Evolutionary conservation across 2,888 invertebrate genomes (phyloP).

Genomic region (Cantharis flavilabris): DNA sequence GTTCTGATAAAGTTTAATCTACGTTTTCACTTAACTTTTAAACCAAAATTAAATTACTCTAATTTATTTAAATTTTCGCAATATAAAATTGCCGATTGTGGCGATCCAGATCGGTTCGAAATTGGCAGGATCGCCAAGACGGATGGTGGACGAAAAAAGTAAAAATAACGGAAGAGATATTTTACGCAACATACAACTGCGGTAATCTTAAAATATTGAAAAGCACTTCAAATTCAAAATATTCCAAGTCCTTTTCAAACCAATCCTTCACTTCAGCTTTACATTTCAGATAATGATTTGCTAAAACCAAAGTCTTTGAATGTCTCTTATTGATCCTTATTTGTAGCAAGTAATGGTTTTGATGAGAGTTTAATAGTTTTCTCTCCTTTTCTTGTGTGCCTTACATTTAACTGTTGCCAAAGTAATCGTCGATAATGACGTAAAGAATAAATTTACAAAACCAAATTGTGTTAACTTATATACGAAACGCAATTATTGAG

Average conservation of each 20-base stretch:
- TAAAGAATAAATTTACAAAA: slow-evolving; percentile 24
- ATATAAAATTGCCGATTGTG: not conserved
- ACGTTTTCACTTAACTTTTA: slow-evolving; percentile 6
- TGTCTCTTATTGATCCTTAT: slow-evolving; percentile 31
- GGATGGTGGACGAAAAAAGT: not conserved
- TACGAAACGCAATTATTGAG: slow-evolving; percentile 32
- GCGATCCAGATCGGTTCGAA: not conserved
- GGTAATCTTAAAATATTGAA: slow-evolving; percentile 22
- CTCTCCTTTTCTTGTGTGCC: slow-evolving; percentile 15
- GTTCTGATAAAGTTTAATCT: slow-evolving; percentile 24
- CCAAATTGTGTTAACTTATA: slow-evolving; percentile 26
- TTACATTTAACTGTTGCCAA: slow-evolving; percentile 1
- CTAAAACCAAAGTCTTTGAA: slow-evolving; percentile 32
- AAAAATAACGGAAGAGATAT: not conserved
- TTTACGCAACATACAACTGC: slow-evolving; percentile 14
- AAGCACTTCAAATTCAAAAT: slow-evolving; percentile 30
- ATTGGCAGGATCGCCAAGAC: not conserved
- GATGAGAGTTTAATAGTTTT: slow-evolving; percentile 21
- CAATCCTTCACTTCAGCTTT: slow-evolving; percentile 29
- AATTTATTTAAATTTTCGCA: not conserved
- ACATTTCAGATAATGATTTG: slow-evolving; percentile 32
- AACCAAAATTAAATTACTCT: not conserved
- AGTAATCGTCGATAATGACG: slow-evolving; percentile 12
- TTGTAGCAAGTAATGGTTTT: slow-evolving; percentile 31
- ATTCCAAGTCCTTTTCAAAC: slow-evolving; percentile 30